These are phyloP conservation scores for Chorisops tibialis DNA, from an alignment of 2,888 invertebrate genomes.

Conservation along the genomic window DNA sequence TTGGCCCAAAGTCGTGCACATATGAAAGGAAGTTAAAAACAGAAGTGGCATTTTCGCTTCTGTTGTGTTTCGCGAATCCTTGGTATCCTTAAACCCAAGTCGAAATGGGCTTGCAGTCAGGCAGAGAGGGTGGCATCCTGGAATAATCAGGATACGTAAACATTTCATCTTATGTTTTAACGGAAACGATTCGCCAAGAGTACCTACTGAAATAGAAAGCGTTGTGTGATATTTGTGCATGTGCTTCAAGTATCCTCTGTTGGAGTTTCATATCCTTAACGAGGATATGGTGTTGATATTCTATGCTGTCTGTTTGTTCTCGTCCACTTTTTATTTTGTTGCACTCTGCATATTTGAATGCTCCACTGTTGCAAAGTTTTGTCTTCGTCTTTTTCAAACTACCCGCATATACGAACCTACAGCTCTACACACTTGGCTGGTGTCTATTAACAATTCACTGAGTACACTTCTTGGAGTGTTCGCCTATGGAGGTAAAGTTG, in stretches of 20 bases:
- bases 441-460: slow-evolving; percentile 33
- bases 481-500: background rate
- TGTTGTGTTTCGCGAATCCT: slow-evolving; percentile 7
- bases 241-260: slow-evolving; percentile 31
- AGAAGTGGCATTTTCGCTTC: slow-evolving; percentile 7
- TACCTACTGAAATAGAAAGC: slow-evolving; percentile 19
- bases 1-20: background rate
- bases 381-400: background rate
- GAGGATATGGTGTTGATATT: slow-evolving; percentile 31
- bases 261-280: slow-evolving; percentile 16
- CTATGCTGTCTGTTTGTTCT: slow-evolving; percentile 27
- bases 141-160: slow-evolving; percentile 33
- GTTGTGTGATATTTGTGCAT: slow-evolving; percentile 31
- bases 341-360: background rate
- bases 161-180: slow-evolving; percentile 15
- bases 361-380: slow-evolving; percentile 11
- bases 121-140: slow-evolving; percentile 27
- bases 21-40: background rate
- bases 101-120: background rate
- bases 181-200: slow-evolving; percentile 12
- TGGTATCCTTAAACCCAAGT: slow-evolving; percentile 2
- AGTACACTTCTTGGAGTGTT: slow-evolving; percentile 28
- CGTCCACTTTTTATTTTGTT: slow-evolving; percentile 7
- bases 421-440: slow-evolving; percentile 17
- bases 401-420: background rate